Conservation (phyloP, 2,797 vertebrate species). For the Huso huso region DNA sequence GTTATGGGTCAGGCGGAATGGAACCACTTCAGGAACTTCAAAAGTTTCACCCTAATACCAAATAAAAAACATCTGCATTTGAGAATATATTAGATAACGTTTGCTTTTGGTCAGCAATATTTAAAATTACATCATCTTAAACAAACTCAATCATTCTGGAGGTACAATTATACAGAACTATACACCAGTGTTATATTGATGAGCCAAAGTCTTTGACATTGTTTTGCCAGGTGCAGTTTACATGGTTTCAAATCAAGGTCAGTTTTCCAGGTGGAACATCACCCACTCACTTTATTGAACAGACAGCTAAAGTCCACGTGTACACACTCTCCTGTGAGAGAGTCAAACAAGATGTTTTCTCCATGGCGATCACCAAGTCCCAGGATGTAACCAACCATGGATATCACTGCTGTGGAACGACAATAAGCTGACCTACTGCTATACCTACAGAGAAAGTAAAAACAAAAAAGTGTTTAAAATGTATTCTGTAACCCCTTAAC, state of each 20-base stretch:
- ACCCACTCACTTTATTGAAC: constrained; percentile 83
- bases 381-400: constrained; percentile 94
- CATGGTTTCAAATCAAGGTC: not conserved
- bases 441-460: constrained; percentile 64
- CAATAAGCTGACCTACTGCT: constrained; percentile 93
- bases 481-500: not conserved
- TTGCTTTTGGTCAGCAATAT: too few species aligned
- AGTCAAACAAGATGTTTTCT: constrained; percentile 95
- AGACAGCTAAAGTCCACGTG: constrained; percentile 99
- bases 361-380: constrained; percentile 94
- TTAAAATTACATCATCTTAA: too few species aligned
- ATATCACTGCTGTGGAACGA: constrained; percentile 95
- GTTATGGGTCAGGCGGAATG: constrained; percentile 94
- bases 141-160: too few species aligned
- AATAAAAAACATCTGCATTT: constrained; percentile 2
- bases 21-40: constrained; percentile 94
- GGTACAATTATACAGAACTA: too few species aligned
- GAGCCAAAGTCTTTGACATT: not conserved
- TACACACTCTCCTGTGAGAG: constrained; percentile 89
- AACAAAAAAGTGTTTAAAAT: not conserved
- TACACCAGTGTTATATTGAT: too few species aligned
- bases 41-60: constrained; percentile 85
- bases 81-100: not conserved
- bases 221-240: not conserved
- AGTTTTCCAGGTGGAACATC: not conserved